Evolutionary conservation across 2,113 vertebrate genomes (phyloP).

Genomic region (Typhlomys cinereus): DNA sequence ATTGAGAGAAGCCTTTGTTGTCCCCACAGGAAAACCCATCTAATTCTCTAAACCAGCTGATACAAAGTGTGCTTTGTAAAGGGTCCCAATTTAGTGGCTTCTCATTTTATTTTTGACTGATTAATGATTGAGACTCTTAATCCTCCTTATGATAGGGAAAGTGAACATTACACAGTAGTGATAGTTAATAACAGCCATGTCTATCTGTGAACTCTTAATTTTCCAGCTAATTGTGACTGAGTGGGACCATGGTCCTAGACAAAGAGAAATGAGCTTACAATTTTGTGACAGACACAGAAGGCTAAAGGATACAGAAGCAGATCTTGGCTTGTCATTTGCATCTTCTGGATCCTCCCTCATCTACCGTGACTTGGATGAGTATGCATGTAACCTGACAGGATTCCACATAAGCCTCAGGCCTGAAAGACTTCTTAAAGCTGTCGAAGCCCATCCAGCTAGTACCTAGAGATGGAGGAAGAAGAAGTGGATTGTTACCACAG

Average conservation of each 20-base stretch:
- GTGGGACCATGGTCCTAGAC: not conserved
- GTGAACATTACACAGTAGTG: not conserved
- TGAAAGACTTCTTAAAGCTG: not conserved
- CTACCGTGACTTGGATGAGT: not conserved
- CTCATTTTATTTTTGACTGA: not conserved
- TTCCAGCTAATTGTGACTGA: not conserved
- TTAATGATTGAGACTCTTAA: not conserved
- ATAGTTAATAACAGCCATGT: not conserved
- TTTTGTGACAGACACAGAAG: not conserved
- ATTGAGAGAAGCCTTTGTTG: not conserved
- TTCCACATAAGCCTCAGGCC: not conserved
- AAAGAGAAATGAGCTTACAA: conserved; percentile 17
- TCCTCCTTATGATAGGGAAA: conserved; percentile 1
- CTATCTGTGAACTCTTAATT: not conserved
- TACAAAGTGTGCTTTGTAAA: not conserved
- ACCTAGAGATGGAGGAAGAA: not conserved
- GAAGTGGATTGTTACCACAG: not conserved
- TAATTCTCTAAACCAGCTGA: not conserved
- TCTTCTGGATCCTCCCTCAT: not conserved
- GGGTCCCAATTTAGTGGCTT: not conserved
- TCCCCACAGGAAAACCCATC: not conserved
- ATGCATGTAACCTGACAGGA: no score
- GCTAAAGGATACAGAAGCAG: not conserved
- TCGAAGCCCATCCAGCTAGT: not conserved
- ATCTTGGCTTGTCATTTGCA: not conserved